These are phyloP conservation scores for Lochmaea crataegi DNA, from an alignment of 2,888 invertebrate species.

Conservation along the genomic window DNA sequence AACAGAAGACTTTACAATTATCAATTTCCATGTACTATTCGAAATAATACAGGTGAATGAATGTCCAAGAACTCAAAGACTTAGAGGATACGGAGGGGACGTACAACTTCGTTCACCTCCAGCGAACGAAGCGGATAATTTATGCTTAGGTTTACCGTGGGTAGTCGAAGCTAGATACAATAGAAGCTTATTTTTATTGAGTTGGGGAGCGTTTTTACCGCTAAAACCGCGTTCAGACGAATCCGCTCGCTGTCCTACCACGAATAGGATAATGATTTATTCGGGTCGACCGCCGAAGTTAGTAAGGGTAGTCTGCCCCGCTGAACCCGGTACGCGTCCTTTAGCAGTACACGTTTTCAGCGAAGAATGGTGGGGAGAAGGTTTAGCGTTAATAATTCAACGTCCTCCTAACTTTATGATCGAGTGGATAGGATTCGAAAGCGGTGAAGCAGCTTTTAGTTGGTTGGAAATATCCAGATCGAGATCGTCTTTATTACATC, in stretches of 20 bases:
- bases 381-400: constrained; percentile 57
- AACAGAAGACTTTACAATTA: constrained; percentile 83
- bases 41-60: constrained; percentile 74
- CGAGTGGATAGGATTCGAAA: constrained; percentile 77
- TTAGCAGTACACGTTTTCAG: constrained; percentile 82
- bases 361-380: constrained; percentile 78
- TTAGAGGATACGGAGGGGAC: constrained; percentile 75
- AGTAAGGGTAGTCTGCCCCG: constrained; percentile 77
- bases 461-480: constrained; percentile 83
- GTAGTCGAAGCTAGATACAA: constrained; percentile 83
- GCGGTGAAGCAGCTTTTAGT: constrained; percentile 80
- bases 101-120: constrained; percentile 75
- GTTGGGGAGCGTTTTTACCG: constrained; percentile 83
- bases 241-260: constrained; percentile 77
- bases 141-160: constrained; percentile 83
- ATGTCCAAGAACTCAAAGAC: constrained; percentile 73
- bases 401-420: constrained; percentile 73
- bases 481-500: constrained; percentile 72
- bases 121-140: constrained; percentile 70
- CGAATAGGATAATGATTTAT: constrained; percentile 84
- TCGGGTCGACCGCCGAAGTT: constrained; percentile 76
- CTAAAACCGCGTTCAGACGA: constrained; percentile 72
- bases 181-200: constrained; percentile 82
- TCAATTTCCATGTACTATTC: constrained; percentile 81
- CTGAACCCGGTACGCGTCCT: constrained; percentile 73